Evolutionary conservation across 1,140 invertebrate genomes (phyloP).

Genomic region (Metaphire vulgaris): DNA sequence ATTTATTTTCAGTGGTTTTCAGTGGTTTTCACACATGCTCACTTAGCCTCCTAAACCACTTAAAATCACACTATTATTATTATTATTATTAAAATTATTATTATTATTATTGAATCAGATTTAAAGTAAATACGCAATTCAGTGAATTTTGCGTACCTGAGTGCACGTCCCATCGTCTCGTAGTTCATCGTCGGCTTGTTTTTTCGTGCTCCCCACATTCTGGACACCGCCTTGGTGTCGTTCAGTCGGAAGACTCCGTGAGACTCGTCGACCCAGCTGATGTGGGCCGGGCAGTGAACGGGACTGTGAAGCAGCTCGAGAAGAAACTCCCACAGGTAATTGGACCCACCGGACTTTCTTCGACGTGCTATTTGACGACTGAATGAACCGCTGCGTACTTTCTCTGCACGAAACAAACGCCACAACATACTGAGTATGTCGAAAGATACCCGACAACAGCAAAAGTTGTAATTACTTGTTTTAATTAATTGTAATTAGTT

Average conservation of each 20-base stretch:
- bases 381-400: too few relatives aligned
- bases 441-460: too few relatives aligned
- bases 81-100: neutral
- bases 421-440: too few relatives aligned
- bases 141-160: conserved; percentile 60
- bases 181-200: conserved; percentile 99
- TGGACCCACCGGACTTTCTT: neutral
- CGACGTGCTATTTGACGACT: neutral
- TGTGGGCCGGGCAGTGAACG: conserved; percentile 94
- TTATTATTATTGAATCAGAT: neutral
- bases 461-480: too few relatives aligned
- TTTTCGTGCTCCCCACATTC: conserved; percentile 96
- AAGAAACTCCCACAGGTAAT: conserved; percentile 96
- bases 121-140: conserved; percentile 12
- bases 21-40: too few relatives aligned
- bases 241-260: conserved; percentile 97
- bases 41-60: too few relatives aligned
- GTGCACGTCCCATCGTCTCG: conserved; percentile 96
- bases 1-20: too few relatives aligned
- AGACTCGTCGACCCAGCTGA: conserved; percentile 98
- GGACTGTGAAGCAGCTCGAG: conserved; percentile 92
- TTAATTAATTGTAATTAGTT: too few relatives aligned
- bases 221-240: conserved; percentile 95
- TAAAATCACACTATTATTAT: neutral
- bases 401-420: too few relatives aligned